Evolutionary conservation across 2,888 invertebrate species (phyloP).

Genomic region (Stenurella melanura): DNA sequence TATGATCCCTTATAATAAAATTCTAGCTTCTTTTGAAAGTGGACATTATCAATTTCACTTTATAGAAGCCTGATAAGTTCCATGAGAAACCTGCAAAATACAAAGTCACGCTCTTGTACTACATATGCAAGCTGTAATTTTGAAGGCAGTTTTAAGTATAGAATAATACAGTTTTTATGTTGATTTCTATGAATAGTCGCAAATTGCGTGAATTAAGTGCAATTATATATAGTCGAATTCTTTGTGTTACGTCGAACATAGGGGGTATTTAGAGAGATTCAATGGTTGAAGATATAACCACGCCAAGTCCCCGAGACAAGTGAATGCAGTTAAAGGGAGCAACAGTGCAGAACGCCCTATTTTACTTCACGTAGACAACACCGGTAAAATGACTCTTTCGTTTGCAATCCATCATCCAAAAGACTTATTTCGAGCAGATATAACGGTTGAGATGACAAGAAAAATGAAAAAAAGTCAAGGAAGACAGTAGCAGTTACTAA

Average conservation of each 20-base stretch:
- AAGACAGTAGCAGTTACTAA: neutral
- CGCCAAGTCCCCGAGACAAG: constrained; percentile 24
- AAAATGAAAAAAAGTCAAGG: neutral
- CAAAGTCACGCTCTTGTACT: neutral
- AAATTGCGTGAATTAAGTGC: constrained; percentile 20
- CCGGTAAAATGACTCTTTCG: constrained; percentile 4
- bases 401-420: constrained; percentile 7
- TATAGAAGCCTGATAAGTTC: neutral
- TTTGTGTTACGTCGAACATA: constrained; percentile 11
- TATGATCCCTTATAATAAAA: neutral
- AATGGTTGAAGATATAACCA: constrained; percentile 10
- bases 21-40: neutral
- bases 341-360: constrained; percentile 38
- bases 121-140: neutral
- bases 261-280: constrained; percentile 1
- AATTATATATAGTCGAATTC: neutral
- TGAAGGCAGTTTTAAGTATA: neutral
- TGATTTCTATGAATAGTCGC: constrained; percentile 10
- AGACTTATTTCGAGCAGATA: constrained; percentile 2
- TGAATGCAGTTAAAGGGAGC: constrained; percentile 30
- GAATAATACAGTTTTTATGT: neutral
- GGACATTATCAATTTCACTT: neutral
- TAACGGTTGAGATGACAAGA: neutral
- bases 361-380: constrained; percentile 12
- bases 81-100: neutral